Conservation (phyloP, 1,140 invertebrate genomes). For the Rhyzopertha dominica region DNA sequence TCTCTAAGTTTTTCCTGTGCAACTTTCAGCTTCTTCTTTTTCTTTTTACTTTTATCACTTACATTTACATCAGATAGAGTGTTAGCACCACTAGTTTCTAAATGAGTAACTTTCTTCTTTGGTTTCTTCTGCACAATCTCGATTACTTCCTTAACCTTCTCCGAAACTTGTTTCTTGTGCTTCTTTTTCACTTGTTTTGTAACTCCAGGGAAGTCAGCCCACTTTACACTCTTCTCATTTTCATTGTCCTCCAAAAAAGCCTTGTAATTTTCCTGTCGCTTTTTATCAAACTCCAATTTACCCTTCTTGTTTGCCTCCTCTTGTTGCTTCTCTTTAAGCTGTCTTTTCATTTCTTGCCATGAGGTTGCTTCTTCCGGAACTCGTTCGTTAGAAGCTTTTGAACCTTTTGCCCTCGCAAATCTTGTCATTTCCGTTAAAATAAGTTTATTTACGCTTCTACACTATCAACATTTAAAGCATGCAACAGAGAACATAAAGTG, state of each 20-base stretch:
- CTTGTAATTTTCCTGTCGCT: slow-evolving; percentile 51
- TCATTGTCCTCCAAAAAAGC: slow-evolving; percentile 53
- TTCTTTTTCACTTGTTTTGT: slow-evolving; percentile 21
- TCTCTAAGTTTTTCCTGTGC: slow-evolving; percentile 12
- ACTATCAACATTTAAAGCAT: too few species aligned
- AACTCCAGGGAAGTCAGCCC: slow-evolving; percentile 50
- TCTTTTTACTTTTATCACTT: slow-evolving; percentile 25
- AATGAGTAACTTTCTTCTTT: slow-evolving; percentile 22
- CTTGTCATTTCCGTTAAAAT: slow-evolving; percentile 59
- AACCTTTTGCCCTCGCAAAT: slow-evolving; percentile 67
- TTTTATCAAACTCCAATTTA: slow-evolving; percentile 38
- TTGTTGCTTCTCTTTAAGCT: slow-evolving; percentile 49
- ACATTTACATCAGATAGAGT: slow-evolving; percentile 10
- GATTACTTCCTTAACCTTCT: not conserved
- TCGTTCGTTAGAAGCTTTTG: slow-evolving; percentile 66
- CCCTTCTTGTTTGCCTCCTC: slow-evolving; percentile 33
- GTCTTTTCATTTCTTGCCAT: slow-evolving; percentile 65
- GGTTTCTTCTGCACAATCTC: slow-evolving; percentile 13
- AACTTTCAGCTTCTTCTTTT: slow-evolving; percentile 18
- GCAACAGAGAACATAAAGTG: too few species aligned
- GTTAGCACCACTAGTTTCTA: slow-evolving; percentile 9
- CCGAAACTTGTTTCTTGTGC: slow-evolving; percentile 12
- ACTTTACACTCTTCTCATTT: slow-evolving; percentile 44
- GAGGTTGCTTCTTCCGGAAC: slow-evolving; percentile 63
- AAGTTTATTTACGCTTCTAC: too few species aligned